phyloP scores from a whole-genome alignment of 2,113 vertebrate genomes.

The Addax nasomaculatus region DNA sequence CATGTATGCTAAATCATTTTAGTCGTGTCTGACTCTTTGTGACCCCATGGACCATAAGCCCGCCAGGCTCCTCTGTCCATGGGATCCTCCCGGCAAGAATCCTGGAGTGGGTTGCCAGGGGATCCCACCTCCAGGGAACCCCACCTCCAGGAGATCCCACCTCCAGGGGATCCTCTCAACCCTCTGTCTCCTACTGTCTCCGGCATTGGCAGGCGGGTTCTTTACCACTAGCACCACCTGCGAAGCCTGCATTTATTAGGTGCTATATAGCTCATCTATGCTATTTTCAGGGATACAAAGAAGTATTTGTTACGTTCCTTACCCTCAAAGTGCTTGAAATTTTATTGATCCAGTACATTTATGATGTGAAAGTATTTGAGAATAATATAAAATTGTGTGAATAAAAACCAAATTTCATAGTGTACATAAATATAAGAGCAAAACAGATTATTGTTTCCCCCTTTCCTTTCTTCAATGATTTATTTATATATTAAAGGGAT shows the following conservation, averaged over 20 bases:
- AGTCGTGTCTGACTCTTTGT: neutral
- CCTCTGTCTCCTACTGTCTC: neutral
- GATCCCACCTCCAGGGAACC: neutral
- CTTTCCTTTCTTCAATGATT: neutral
- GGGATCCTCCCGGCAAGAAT: neutral
- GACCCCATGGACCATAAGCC: neutral
- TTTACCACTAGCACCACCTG: neutral
- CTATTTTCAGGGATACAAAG: neutral
- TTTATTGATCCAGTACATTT: neutral
- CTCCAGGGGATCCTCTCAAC: neutral
- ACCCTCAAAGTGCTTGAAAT: neutral
- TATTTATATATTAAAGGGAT: neutral
- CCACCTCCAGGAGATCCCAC: neutral
- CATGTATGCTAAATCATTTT: neutral
- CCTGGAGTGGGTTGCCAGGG: neutral
- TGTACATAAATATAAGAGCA: neutral
- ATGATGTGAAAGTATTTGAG: neutral
- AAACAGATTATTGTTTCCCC: neutral
- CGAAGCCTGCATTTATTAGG: neutral
- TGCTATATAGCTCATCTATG: neutral
- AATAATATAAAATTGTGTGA: neutral
- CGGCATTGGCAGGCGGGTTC: neutral
- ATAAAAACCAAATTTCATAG: neutral
- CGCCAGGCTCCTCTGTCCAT: neutral
- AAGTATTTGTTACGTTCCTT: neutral